Evolutionary conservation across 1,140 invertebrate genomes (phyloP).

Genomic region (Musca domestica): DNA sequence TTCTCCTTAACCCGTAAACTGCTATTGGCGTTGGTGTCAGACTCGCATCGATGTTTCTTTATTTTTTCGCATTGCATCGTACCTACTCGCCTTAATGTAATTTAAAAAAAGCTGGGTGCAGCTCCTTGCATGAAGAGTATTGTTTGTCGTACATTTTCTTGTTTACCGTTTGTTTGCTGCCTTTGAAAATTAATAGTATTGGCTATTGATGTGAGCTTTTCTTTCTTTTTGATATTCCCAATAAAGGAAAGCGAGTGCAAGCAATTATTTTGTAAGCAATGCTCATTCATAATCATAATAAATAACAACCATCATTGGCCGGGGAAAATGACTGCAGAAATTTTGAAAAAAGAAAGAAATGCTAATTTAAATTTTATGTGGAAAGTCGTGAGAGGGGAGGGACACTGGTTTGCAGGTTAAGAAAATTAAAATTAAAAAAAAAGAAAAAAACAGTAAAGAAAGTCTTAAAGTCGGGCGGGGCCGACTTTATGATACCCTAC

Average conservation of each 20-base stretch:
- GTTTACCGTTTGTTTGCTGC: not conserved
- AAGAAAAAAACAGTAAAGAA: too few relatives aligned
- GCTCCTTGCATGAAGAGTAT: not conserved
- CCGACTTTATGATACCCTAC: too few relatives aligned
- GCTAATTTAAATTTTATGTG: not conserved
- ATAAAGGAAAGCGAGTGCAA: not conserved
- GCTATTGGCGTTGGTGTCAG: too few relatives aligned
- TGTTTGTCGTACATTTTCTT: not conserved
- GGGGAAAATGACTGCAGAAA: not conserved
- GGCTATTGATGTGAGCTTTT: not conserved
- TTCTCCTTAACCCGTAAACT: too few relatives aligned
- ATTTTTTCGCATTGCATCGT: too few relatives aligned
- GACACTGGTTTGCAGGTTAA: too few relatives aligned
- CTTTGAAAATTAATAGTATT: not conserved
- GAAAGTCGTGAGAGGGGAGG: too few relatives aligned
- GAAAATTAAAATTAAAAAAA: too few relatives aligned
- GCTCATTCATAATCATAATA: conserved; percentile 7
- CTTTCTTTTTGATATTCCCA: not conserved
- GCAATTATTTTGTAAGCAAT: conserved; percentile 5
- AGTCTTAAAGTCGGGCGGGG: too few relatives aligned
- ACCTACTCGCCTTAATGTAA: not conserved
- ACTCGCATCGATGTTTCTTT: too few relatives aligned
- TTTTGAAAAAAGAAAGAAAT: not conserved
- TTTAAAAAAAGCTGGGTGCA: conserved; percentile 2
- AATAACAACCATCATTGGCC: not conserved